phyloP scores from a whole-genome alignment of 2,888 invertebrate genomes.

The Tipula unca region DNA sequence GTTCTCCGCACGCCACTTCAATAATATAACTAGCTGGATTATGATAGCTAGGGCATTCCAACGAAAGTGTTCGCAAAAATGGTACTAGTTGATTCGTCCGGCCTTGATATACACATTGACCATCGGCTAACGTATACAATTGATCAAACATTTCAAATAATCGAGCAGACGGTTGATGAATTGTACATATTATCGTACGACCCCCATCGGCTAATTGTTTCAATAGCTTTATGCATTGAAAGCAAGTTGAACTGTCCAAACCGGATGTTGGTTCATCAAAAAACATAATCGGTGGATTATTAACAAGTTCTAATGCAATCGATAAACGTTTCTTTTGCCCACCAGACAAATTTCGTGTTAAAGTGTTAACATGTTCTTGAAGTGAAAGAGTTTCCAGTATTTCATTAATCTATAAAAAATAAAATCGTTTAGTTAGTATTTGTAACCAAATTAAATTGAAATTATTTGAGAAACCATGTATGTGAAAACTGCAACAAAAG shows the following conservation, averaged over 20 bases:
- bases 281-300: conserved; percentile 96
- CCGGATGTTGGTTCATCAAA: conserved; percentile 97
- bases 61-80: conserved; percentile 67
- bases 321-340: conserved; percentile 93
- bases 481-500: too few species aligned
- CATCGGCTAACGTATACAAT: conserved; percentile 86
- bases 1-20: conserved; percentile 94
- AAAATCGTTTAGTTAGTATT: conserved; percentile 4
- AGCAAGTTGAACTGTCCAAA: conserved; percentile 90
- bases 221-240: conserved; percentile 83
- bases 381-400: conserved; percentile 84
- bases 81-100: conserved; percentile 76
- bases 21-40: conserved; percentile 96
- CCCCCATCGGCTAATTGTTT: conserved; percentile 85
- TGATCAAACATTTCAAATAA: conserved; percentile 96
- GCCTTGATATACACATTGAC: conserved; percentile 92
- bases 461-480: neutral
- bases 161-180: conserved; percentile 91
- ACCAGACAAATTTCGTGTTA: conserved; percentile 86
- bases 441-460: neutral
- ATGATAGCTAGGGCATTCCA: conserved; percentile 92
- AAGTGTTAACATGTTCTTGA: conserved; percentile 76
- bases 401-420: conserved; percentile 68
- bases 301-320: conserved; percentile 88
- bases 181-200: conserved; percentile 86